Base-by-base conservation (phyloP, 2,113 vertebrate species). In the Rissa tridactyla region DNA sequence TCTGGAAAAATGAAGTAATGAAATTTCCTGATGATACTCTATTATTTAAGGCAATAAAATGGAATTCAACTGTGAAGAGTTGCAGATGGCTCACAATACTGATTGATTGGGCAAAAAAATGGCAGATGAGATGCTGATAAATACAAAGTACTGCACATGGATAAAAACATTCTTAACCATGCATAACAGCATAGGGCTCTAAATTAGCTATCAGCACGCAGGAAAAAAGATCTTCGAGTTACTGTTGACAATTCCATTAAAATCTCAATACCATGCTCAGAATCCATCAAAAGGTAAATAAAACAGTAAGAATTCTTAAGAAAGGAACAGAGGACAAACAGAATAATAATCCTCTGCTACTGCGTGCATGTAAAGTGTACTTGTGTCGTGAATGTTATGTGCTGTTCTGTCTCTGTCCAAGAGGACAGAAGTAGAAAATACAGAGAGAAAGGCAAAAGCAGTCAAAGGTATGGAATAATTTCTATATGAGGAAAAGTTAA, bases 11-110 rank as follows among this genome's bases (percentile, higher is more conserved):
- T 75, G 68, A 94, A 55, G 42, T 47, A 91, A 90, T 95, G n/a
- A 95, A 66, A 92, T 89, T 96, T 95, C 60, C 57, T 89, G 60
- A 89, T 92, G 64, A 71, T 47, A 46, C 29, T 92, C 77, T 75
- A 81, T 92, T 96, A 96, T 92, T 94, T 90, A 88, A 91, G 38
- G 76, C 94, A 96, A 84, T 91, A 92, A 92, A 96, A 94, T 78
- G 81, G 73, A 91, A 92, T 80, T 94, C 92, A 96, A 81, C 88
- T 92, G 91, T 97, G 91, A 96, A 91, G 80, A 84, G 86, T 60
- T 94, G 89, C 94, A 97, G 95, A 96, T 96, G 95, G 89, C 55
- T 88, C 55, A 82, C 86, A 94, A 84, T 55, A 84, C 32, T 4
- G 13, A 58, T 40, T 88, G 88, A 91, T 4, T 95, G 46, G 85